These are phyloP conservation scores for Tamandua tetradactyla DNA, from an alignment of 2,797 vertebrate genomes.

Conservation along the genomic window DNA sequence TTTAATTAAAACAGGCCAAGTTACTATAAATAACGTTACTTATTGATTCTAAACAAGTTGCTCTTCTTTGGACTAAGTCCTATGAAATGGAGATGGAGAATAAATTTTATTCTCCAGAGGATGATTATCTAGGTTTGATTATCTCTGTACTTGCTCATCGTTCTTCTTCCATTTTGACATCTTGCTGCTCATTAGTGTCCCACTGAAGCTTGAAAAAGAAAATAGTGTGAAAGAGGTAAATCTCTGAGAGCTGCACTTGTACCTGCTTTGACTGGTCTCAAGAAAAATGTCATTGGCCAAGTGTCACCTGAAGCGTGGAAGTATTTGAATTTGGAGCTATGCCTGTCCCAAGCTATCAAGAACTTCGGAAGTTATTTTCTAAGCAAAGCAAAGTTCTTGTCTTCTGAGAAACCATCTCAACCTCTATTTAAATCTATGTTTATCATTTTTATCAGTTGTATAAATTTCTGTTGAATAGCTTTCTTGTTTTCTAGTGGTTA, in stretches of 20 bases:
- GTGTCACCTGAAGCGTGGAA: background rate
- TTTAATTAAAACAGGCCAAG: slow-evolving; percentile 25
- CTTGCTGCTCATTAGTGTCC: background rate
- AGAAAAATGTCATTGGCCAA: background rate
- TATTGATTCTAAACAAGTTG: background rate
- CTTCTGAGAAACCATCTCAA: background rate
- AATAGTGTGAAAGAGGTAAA: background rate
- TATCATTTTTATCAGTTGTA: background rate
- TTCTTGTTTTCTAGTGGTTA: slow-evolving; percentile 8
- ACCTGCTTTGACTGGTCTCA: background rate
- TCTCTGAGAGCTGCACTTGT: background rate
- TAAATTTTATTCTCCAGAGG: background rate
- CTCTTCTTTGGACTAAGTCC: background rate
- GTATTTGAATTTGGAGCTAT: background rate
- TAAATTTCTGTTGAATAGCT: background rate
- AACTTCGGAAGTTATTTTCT: background rate
- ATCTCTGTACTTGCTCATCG: background rate
- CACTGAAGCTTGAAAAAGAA: background rate
- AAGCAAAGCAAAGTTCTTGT: background rate
- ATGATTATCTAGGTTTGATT: background rate
- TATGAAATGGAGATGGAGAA: background rate
- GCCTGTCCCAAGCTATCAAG: background rate
- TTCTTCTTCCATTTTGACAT: background rate
- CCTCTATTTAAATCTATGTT: background rate
- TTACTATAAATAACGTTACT: background rate